Percentiles rank a stretch among this genome's conserved stretches.
Conservation (phyloP, 1,140 invertebrate species). For the Drosophila prosaltans region DNA sequence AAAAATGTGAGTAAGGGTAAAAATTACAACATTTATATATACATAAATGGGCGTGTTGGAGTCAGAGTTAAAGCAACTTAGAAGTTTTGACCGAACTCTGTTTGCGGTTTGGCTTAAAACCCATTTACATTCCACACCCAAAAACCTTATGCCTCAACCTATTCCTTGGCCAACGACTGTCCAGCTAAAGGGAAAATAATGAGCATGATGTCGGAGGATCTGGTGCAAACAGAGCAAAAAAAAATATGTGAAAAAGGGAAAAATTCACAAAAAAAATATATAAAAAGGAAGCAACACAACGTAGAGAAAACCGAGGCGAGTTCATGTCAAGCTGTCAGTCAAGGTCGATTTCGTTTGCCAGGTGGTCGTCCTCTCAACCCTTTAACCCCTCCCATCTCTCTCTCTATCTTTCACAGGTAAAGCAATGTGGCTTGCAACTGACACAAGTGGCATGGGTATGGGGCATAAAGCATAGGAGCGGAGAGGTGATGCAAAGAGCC, state of each 20-base stretch:
- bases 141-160: conserved; percentile 23
- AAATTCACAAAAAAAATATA: conserved; percentile 65
- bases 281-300: conserved; percentile 38
- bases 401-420: conserved; percentile 26
- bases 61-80: conserved; percentile 12
- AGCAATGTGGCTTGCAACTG: conserved; percentile 56
- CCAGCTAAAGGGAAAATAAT: conserved; percentile 79
- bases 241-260: conserved; percentile 51
- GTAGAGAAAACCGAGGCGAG: conserved; percentile 64
- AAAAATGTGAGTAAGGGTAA: conserved; percentile 11
- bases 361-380: conserved; percentile 7
- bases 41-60: conserved; percentile 16
- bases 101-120: conserved; percentile 67
- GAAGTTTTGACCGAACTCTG: conserved; percentile 42
- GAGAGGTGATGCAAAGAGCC: conserved; percentile 24
- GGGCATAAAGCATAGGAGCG: neutral
- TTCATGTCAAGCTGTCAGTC: conserved; percentile 81
- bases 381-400: neutral
- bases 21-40: neutral
- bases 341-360: conserved; percentile 76
- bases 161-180: conserved; percentile 44
- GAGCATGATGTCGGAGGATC: conserved; percentile 64
- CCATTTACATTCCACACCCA: conserved; percentile 34
- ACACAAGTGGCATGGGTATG: conserved; percentile 15
- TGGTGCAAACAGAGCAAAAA: conserved; percentile 47